A percentile compares a stretch with the other conserved stretches of the same genome.
Evolutionary conservation across 2,113 vertebrate genomes (phyloP).

Genomic region (Daubentonia madagascariensis): DNA sequence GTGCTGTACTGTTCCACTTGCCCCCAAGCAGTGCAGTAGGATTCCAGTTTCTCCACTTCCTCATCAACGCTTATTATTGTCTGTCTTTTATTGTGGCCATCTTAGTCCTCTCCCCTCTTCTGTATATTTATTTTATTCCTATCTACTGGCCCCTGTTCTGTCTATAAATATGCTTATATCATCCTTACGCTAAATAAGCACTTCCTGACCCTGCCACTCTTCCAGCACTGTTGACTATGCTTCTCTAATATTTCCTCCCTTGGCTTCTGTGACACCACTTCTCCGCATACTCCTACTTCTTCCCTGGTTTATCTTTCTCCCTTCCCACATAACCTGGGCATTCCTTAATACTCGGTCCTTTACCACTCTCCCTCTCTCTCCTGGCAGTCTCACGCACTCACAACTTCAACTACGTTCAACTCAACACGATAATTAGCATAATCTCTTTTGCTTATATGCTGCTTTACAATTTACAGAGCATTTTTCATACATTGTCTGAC

Average conservation of each 20-base stretch:
- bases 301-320: not conserved
- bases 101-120: not conserved
- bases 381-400: not conserved
- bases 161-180: constrained; percentile 10
- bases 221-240: not conserved
- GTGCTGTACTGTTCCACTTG: not conserved
- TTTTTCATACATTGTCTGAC: not conserved
- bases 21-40: not conserved
- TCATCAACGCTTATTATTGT: not conserved
- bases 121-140: not conserved
- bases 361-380: not conserved
- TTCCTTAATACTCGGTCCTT: not conserved
- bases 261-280: not conserved
- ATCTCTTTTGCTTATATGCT: not conserved
- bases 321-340: not conserved
- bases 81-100: not conserved
- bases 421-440: not conserved
- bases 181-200: not conserved
- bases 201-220: not conserved
- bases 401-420: constrained; percentile 6
- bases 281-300: not conserved
- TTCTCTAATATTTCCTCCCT: not conserved
- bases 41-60: not conserved
- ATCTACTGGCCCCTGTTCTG: not conserved
- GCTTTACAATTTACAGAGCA: not conserved